Percentiles rank a stretch among this genome's conserved stretches.
phyloP scores from a whole-genome alignment of 2,888 invertebrate genomes.

The Chironomus riparius region DNA sequence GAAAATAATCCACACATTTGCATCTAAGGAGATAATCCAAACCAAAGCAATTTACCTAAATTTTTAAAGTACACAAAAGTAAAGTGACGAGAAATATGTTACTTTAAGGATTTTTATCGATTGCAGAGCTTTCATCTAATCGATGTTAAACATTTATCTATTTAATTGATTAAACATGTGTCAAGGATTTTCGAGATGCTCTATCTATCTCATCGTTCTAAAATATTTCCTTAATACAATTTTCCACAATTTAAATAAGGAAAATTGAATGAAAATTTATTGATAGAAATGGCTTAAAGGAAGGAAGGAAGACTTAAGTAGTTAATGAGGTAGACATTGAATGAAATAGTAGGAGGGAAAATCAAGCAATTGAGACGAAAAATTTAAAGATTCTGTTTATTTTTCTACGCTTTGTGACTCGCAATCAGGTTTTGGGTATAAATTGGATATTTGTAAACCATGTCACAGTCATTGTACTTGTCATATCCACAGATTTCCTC shows the following conservation, averaged over 20 bases:
- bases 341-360: neutral
- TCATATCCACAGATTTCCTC: neutral
- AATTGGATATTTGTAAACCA: constrained; percentile 5
- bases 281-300: neutral
- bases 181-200: neutral
- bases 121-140: too few relatives aligned
- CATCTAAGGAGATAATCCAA: too few relatives aligned
- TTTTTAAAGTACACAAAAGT: too few relatives aligned
- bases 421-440: constrained; percentile 1
- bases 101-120: too few relatives aligned
- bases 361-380: neutral
- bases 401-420: neutral
- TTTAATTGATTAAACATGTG: constrained; percentile 25
- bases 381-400: neutral
- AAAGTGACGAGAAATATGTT: too few relatives aligned
- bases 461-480: neutral
- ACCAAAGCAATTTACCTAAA: too few relatives aligned
- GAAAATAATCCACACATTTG: too few relatives aligned
- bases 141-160: constrained; percentile 16
- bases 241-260: neutral
- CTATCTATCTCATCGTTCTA: neutral
- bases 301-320: neutral
- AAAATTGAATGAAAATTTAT: neutral
- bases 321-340: constrained; percentile 15
- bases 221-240: neutral